Evolutionary conservation across 23 tunicate genomes (phyloP).

Genomic region (Halocynthia roretzi): DNA sequence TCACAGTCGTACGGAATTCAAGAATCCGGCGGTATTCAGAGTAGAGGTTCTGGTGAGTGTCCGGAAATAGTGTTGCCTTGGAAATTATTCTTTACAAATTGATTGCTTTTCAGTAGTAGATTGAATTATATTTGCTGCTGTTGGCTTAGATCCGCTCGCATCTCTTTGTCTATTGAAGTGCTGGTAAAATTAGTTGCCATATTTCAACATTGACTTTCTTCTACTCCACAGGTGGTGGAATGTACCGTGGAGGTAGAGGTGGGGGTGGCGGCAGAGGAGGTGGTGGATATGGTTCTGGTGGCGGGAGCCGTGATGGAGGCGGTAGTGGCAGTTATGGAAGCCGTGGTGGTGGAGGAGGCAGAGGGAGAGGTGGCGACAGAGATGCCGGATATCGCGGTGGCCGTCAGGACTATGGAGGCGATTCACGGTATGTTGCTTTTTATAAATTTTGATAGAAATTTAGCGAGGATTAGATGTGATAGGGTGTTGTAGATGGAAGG

Average conservation of each 20-base stretch:
- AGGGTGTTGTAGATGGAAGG: no score
- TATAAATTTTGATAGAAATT: neutral
- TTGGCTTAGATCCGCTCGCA: neutral
- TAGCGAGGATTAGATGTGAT: neutral
- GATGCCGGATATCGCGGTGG: conserved; percentile 19
- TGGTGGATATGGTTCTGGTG: neutral
- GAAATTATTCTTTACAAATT: neutral
- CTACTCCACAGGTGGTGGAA: neutral
- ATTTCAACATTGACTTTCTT: neutral
- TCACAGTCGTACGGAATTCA: conserved; percentile 13
- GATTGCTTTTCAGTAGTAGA: neutral
- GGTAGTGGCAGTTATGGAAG: neutral
- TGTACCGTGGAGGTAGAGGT: conserved; percentile 1
- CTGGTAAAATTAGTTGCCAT: no score
- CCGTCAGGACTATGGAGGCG: conserved; percentile 3
- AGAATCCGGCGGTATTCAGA: conserved; percentile 8
- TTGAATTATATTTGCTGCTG: neutral
- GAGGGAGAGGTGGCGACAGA: conserved; percentile 6
- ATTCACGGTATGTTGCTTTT: conserved; percentile 16
- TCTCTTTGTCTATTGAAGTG: no score
- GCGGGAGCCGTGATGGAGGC: neutral
- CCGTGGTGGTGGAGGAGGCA: conserved; percentile 13
- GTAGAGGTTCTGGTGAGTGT: conserved; percentile 23
- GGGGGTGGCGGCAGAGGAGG: conserved; percentile 22
- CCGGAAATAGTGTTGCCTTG: neutral